Percentiles rank a stretch among this genome's conserved stretches.
phyloP scores from a whole-genome alignment of 1,140 invertebrate genomes.

The Sycophila sp. region DNA sequence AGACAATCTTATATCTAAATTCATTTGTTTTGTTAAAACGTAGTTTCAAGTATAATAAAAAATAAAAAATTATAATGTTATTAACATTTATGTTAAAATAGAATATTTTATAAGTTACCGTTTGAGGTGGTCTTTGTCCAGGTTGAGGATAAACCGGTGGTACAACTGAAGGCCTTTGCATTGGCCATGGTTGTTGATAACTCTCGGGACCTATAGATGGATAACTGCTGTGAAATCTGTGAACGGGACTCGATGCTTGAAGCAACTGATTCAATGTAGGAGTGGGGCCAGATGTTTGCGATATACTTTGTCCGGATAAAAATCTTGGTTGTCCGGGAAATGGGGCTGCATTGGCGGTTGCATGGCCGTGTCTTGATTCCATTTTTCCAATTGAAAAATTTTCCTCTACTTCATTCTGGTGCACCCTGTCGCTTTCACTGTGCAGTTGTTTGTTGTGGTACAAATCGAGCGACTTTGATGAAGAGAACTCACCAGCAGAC shows the following conservation, averaged over 20 bases:
- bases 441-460: conserved; percentile 54
- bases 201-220: conserved; percentile 60
- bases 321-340: conserved; percentile 65
- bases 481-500: conserved; percentile 50
- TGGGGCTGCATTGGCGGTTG: conserved; percentile 5
- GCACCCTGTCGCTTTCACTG: conserved; percentile 50
- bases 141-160: conserved; percentile 62
- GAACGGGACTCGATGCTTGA: conserved; percentile 78
- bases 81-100: too few species aligned
- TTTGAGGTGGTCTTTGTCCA: conserved; percentile 63
- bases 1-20: too few species aligned
- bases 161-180: conserved; percentile 62
- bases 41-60: too few species aligned
- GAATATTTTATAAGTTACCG: too few species aligned
- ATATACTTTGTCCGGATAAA: conserved; percentile 72
- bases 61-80: too few species aligned
- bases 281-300: conserved; percentile 85
- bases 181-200: conserved; percentile 65
- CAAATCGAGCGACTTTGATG: conserved; percentile 47
- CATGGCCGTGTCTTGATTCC: conserved; percentile 44
- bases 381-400: conserved; percentile 60
- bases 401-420: conserved; percentile 56
- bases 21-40: too few species aligned
- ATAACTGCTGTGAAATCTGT: conserved; percentile 68
- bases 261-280: conserved; percentile 91